Conservation (phyloP, 2,113 vertebrate species). For the Podarcis cretensis region DNA sequence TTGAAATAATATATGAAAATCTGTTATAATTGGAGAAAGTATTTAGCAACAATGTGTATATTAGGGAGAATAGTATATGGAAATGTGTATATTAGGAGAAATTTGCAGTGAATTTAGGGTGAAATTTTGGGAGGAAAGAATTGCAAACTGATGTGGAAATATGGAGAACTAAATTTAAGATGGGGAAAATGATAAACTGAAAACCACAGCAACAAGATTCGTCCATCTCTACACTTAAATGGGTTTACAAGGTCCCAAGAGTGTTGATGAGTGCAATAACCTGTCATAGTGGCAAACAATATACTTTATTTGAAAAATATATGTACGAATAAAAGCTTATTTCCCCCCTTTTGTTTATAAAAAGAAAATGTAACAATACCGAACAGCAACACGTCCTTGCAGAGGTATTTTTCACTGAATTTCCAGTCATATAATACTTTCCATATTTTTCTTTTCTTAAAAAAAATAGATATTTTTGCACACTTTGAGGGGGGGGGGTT, state of each 20-base stretch:
- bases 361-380: slow-evolving; percentile 62
- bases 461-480: slow-evolving; percentile 67
- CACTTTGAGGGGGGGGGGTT: slow-evolving; percentile 60
- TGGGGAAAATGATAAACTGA: no score
- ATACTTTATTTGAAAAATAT: slow-evolving; percentile 64
- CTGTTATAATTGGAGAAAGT: no score
- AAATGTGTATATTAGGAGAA: no score
- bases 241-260: not conserved
- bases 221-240: no score
- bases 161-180: no score
- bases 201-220: no score
- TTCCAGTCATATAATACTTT: slow-evolving; percentile 30
- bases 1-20: no score
- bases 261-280: slow-evolving; percentile 56
- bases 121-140: no score
- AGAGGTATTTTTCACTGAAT: slow-evolving; percentile 51
- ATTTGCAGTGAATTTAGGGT: no score
- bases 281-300: slow-evolving; percentile 51
- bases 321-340: slow-evolving; percentile 39
- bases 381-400: slow-evolving; percentile 65
- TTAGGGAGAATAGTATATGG: no score
- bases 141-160: no score
- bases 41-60: no score
- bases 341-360: slow-evolving; percentile 67
- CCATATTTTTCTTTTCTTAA: slow-evolving; percentile 64